A percentile compares a stretch with the other conserved stretches of the same genome.
These are phyloP conservation scores for Bovichtus variegatus DNA, from an alignment of 2,797 vertebrate species.

Conservation along the genomic window DNA sequence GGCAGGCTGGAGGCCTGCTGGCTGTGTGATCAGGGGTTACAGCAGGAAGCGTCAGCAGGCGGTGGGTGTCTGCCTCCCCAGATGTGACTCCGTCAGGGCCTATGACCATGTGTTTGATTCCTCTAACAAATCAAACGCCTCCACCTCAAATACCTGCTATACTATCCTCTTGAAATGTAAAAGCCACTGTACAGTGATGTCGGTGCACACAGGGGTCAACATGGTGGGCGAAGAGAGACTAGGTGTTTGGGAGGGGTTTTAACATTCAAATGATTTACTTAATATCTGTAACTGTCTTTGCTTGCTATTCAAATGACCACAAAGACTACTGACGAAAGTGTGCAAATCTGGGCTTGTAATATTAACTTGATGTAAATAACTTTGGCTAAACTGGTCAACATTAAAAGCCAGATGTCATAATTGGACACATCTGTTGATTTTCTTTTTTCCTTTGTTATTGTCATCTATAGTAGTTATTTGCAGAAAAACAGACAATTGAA, in stretches of 20 bases:
- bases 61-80: constrained; percentile 35
- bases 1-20: constrained; percentile 21
- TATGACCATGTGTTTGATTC: constrained; percentile 37
- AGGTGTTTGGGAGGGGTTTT: constrained; percentile 26
- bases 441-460: too few relatives aligned
- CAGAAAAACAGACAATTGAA: too few relatives aligned
- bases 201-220: constrained; percentile 29
- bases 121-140: constrained; percentile 51
- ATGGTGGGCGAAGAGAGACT: constrained; percentile 25
- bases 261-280: constrained; percentile 15
- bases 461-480: too few relatives aligned
- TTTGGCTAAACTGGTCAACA: background rate
- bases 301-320: background rate
- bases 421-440: background rate
- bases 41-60: constrained; percentile 17
- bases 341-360: background rate
- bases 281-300: background rate
- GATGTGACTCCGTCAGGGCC: constrained; percentile 40
- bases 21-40: constrained; percentile 53
- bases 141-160: constrained; percentile 36
- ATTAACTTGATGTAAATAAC: background rate
- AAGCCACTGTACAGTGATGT: constrained; percentile 49
- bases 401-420: background rate
- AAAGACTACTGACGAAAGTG: background rate
- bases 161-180: constrained; percentile 31